Base-by-base conservation (phyloP, 2,888 invertebrate species). In the Eurois occulta region DNA sequence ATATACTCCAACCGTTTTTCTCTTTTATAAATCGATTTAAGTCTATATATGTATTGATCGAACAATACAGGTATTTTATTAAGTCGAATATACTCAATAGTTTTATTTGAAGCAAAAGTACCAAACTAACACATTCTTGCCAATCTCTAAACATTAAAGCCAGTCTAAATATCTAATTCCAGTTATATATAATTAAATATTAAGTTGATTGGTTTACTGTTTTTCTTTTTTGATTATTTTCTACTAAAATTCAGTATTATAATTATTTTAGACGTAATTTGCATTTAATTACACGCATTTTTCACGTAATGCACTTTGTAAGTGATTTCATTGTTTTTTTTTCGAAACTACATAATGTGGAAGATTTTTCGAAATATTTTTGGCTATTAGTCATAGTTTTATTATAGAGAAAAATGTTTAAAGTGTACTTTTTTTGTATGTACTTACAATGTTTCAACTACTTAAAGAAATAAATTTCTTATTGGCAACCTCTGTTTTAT, bases 401-500 rank as follows among this genome's bases (percentile, higher is more conserved):
- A 89, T 82, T 87, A 83, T 86, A 80, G 76, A 85, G 48, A 76
- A 69, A 80, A 82, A 82, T 89, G 86, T 93, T 92, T 91, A 83
- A 90, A 90, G 88, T 93, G 91, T 93, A 92, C 89, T 93, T 94
- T 93, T 84, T 94, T 94, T 92, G 91, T 93, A 94, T 94, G 93
- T 96, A 96, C 95, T 95, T 96, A 96, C 91, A 91, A 92, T 92
- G 92, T 94, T 95, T 94, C 93, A 92, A 93, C 88, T 93, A 92
- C 91, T 93, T 94, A 86, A 90, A 91, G 90, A 92, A 94, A 93
- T 94, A 95, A 93, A 95, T 90, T 94, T 94, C 93, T 94, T 93
- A 95, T 94, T 94, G 93, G 94, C 93, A 91, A 78, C 28, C 5
- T 24, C 78, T 55, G 74, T 86, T 84, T 88, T 75, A 67, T 81